These are phyloP conservation scores for Mus caroli DNA, from an alignment of 2,797 vertebrate genomes.

Conservation along the genomic window DNA sequence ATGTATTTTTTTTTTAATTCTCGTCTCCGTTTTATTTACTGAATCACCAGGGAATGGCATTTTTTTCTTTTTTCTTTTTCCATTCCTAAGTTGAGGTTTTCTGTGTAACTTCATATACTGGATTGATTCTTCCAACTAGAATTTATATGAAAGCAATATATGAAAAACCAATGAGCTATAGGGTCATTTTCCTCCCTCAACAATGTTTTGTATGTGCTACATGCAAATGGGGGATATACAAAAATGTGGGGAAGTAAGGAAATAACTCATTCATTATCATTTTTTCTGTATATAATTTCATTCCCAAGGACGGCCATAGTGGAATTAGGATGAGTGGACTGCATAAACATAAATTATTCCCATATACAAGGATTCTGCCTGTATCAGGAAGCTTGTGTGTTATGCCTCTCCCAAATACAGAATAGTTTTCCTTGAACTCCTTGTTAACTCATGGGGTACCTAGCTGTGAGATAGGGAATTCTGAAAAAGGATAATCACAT, in stretches of 20 bases:
- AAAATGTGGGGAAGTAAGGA: neutral
- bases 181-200: neutral
- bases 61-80: constrained; percentile 73
- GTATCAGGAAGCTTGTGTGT: neutral
- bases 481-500: constrained; percentile 71
- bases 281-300: neutral
- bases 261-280: neutral
- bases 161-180: neutral
- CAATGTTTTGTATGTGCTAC: neutral
- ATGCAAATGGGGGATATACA: neutral
- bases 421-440: constrained; percentile 62
- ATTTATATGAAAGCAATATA: constrained; percentile 72
- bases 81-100: constrained; percentile 74
- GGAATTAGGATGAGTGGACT: neutral
- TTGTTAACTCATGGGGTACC: constrained; percentile 45
- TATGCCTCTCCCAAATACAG: constrained; percentile 61
- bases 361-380: constrained; percentile 44
- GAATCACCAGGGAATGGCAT: constrained; percentile 80
- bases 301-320: neutral
- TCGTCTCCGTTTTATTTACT: constrained; percentile 83
- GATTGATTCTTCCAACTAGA: constrained; percentile 59
- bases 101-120: constrained; percentile 70
- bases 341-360: constrained; percentile 45
- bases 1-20: constrained; percentile 84
- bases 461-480: constrained; percentile 12